Conservation (phyloP, 2,113 vertebrate species). For the Corydoras maculifer region DNA sequence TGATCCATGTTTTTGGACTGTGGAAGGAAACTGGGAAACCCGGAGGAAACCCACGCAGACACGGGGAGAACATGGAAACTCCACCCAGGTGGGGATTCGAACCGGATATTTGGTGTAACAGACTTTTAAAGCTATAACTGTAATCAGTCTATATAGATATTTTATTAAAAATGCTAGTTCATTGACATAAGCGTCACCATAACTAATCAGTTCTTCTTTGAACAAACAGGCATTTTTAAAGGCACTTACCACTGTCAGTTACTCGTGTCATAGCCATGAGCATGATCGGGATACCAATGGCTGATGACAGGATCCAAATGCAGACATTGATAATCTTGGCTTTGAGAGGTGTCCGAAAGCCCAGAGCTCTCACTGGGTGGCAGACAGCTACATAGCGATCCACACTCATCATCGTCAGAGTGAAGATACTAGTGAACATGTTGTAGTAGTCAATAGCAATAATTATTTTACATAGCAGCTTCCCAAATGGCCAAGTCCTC, state of each 20-base stretch:
- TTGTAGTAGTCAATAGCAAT: slow-evolving; percentile 98
- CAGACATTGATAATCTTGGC: slow-evolving; percentile 93
- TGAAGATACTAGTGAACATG: slow-evolving; percentile 98
- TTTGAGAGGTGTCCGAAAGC: slow-evolving; percentile 87
- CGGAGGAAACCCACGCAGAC: no score
- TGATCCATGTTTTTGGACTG: no score
- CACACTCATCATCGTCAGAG: slow-evolving; percentile 97
- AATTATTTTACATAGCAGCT: slow-evolving; percentile 82
- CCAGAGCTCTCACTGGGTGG: slow-evolving; percentile 85
- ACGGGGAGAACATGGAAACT: no score
- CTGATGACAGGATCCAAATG: slow-evolving; percentile 91
- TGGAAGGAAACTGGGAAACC: no score
- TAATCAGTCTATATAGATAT: no score
- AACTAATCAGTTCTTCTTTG: no score
- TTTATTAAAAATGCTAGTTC: no score
- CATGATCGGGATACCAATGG: slow-evolving; percentile 88
- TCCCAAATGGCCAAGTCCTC: slow-evolving; percentile 91
- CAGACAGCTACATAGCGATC: slow-evolving; percentile 94
- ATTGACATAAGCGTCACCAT: no score
- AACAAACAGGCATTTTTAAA: neutral
- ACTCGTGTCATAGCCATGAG: slow-evolving; percentile 80
- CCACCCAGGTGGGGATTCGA: no score
- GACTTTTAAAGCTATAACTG: no score
- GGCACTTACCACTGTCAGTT: slow-evolving; percentile 69
- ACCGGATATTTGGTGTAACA: no score